A percentile compares a stretch with the other conserved stretches of the same genome.
Conservation (phyloP, 30 jellyfish, hydroid and myxozoan species). For the Cassiopea andromeda region DNA sequence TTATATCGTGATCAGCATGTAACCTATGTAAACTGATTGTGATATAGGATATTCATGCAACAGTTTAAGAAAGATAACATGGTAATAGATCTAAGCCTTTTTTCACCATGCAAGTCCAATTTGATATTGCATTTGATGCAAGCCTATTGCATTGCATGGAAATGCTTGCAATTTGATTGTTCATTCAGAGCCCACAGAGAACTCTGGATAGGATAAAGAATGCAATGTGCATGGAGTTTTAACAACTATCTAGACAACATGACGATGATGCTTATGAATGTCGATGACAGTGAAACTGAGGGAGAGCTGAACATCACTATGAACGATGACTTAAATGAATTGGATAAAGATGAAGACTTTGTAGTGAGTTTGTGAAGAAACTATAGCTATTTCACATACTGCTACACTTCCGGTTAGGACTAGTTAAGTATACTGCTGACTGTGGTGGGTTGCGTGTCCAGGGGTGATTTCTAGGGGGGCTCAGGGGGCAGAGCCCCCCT, state of each 20-base stretch:
- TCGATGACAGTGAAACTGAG: constrained; percentile 7
- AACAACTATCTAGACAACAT: constrained; percentile 54
- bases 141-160: constrained; percentile 54
- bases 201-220: constrained; percentile 37
- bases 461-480: too few species aligned
- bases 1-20: constrained; percentile 35
- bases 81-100: constrained; percentile 49
- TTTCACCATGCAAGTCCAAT: constrained; percentile 44
- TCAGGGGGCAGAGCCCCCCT: too few species aligned
- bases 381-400: background rate
- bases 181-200: constrained; percentile 11
- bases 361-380: background rate
- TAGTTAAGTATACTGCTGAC: background rate
- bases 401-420: background rate
- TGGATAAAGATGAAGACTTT: background rate
- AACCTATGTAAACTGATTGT: constrained; percentile 26
- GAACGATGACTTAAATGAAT: background rate
- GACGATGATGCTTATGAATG: constrained; percentile 19
- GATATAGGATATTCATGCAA: constrained; percentile 27
- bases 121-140: constrained; percentile 20
- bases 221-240: constrained; percentile 39
- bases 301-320: background rate
- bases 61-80: constrained; percentile 37
- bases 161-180: constrained; percentile 42
- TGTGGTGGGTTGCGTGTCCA: background rate